Evolutionary conservation across 1,140 invertebrate genomes (phyloP).

Genomic region (Chironomus striatipennis): DNA sequence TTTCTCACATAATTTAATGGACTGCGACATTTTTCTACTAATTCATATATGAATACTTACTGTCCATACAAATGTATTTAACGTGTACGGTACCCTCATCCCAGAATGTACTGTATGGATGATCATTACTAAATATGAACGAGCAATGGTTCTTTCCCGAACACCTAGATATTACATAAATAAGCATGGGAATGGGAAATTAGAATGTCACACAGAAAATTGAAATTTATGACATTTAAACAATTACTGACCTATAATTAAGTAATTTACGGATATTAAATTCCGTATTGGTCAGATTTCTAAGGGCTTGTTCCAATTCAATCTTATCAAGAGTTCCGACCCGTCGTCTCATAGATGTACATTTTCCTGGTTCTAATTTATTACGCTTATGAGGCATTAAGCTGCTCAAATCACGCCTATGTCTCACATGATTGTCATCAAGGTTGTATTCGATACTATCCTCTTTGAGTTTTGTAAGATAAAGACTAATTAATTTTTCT

Average conservation of each 20-base stretch:
- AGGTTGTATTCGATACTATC: not conserved
- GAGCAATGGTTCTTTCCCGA: conserved; percentile 52
- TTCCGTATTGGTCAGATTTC: conserved; percentile 19
- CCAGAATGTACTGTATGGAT: conserved; percentile 43
- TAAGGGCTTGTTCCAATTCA: conserved; percentile 21
- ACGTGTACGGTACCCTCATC: conserved; percentile 45
- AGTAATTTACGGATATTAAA: conserved; percentile 26
- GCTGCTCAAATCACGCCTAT: not conserved
- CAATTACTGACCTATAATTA: conserved; percentile 25
- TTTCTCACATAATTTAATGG: not conserved
- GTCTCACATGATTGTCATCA: not conserved
- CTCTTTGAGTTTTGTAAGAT: not conserved
- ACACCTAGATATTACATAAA: conserved; percentile 40
- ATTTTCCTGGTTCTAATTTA: not conserved
- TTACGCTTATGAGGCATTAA: not conserved
- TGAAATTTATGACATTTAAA: not conserved
- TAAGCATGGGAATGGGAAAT: not conserved
- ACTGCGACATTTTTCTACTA: conserved; percentile 24
- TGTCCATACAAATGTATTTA: conserved; percentile 50
- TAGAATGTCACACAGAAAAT: not conserved
- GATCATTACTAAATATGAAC: conserved; percentile 45
- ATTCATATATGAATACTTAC: conserved; percentile 36
- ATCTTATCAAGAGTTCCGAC: conserved; percentile 11
- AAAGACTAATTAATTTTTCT: not conserved
- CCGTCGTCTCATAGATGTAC: not conserved